A percentile compares a stretch with the other conserved stretches of the same genome.
Evolutionary conservation across 37 sponge, comb jelly and placozoan species (phyloP).

Genomic region (Theonella swinhoei): DNA sequence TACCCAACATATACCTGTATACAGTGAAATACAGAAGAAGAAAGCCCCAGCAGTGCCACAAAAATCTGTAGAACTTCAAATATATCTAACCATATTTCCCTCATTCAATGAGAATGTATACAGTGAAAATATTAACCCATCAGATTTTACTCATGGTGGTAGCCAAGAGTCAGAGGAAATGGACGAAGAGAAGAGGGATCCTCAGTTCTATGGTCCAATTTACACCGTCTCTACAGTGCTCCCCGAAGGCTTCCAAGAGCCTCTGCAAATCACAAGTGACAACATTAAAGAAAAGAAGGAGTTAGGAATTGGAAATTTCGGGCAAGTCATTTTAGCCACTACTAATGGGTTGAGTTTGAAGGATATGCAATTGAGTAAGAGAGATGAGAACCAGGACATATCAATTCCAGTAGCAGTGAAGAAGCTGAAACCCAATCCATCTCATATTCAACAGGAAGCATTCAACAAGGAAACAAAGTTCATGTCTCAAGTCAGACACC

Average conservation of each 20-base stretch:
- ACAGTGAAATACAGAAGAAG: too few relatives aligned
- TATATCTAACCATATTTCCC: not conserved
- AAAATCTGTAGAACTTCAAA: not conserved
- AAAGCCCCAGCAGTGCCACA: not conserved
- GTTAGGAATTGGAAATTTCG: conserved; percentile 66
- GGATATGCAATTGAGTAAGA: conserved; percentile 28
- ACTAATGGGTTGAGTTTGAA: conserved; percentile 52
- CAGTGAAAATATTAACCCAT: conserved; percentile 43
- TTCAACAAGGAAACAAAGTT: conserved; percentile 69
- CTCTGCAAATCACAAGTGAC: not conserved
- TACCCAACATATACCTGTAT: too few relatives aligned
- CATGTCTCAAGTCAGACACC: conserved; percentile 63
- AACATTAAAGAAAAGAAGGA: conserved; percentile 16
- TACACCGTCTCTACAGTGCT: conserved; percentile 22
- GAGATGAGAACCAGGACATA: conserved; percentile 26
- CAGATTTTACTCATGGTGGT: conserved; percentile 1
- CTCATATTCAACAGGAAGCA: conserved; percentile 5
- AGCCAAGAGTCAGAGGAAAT: too few relatives aligned
- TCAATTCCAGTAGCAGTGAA: conserved; percentile 69
- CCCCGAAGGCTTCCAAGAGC: not conserved
- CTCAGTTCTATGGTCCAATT: conserved; percentile 10
- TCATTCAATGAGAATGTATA: conserved; percentile 14
- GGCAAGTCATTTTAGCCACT: conserved; percentile 52
- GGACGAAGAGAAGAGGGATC: not conserved
- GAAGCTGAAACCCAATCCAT: conserved; percentile 51